A percentile compares a stretch with the other conserved stretches of the same genome.
Evolutionary conservation across 2,888 invertebrate genomes (phyloP).

Genomic region (Nephrotoma appendiculata): DNA sequence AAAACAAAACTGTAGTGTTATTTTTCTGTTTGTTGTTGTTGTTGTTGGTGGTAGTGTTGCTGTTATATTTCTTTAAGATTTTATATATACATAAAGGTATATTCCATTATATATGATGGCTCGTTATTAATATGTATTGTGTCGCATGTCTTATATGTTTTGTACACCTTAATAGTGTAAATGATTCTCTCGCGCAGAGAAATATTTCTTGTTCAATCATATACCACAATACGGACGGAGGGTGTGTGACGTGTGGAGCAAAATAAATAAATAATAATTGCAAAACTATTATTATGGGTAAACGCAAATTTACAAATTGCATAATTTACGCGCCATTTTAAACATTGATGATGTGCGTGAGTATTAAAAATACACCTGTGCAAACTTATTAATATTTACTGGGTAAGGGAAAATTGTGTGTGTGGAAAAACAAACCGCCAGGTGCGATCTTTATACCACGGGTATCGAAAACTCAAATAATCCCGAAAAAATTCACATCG

Average conservation of each 20-base stretch:
- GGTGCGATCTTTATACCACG: no score
- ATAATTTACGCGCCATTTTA: no score
- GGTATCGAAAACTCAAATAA: no score
- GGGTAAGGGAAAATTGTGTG: no score
- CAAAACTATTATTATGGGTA: background rate
- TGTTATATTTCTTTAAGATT: background rate
- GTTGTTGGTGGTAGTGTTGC: background rate
- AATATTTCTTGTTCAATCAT: background rate
- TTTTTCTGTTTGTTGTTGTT: background rate
- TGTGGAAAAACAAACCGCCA: no score
- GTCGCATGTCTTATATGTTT: background rate
- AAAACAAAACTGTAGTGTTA: slow-evolving; percentile 4
- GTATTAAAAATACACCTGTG: no score
- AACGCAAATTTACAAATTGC: background rate
- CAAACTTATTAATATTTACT: no score
- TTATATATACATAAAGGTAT: background rate
- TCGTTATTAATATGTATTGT: background rate
- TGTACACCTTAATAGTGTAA: background rate
- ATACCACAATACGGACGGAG: background rate
- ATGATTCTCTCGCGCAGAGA: background rate
- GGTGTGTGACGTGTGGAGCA: no score
- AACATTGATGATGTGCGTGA: no score
- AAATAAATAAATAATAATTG: background rate
- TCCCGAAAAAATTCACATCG: no score
- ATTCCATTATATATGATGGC: background rate